phyloP scores from a whole-genome alignment of 1,140 invertebrate genomes.

The Aphaenogaster ashmeadi region DNA sequence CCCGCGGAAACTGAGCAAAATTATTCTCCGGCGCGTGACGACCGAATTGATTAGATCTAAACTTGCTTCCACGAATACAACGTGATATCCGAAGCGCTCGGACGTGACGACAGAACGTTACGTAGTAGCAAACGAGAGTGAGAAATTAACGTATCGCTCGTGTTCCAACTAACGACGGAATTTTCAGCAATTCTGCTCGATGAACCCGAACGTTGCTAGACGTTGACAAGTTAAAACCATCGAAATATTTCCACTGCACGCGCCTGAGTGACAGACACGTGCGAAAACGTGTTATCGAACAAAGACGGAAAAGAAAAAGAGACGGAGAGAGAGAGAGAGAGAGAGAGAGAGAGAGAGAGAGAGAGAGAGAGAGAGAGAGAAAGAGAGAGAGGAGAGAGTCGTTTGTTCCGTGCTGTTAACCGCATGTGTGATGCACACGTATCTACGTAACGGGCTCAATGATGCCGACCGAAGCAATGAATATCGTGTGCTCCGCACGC shows the following conservation, averaged over 20 bases:
- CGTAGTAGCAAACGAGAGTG: slow-evolving; percentile 5
- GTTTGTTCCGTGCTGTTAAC: slow-evolving; percentile 73
- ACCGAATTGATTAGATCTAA: slow-evolving; percentile 74
- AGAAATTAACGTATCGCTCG: slow-evolving; percentile 59
- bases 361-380: not conserved
- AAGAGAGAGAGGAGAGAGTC: not conserved
- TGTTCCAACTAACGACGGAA: slow-evolving; percentile 8
- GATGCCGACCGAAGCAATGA: slow-evolving; percentile 68
- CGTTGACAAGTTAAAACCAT: slow-evolving; percentile 47
- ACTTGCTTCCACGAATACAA: slow-evolving; percentile 49
- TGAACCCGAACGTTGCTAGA: slow-evolving; percentile 35
- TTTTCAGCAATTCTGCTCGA: slow-evolving; percentile 43
- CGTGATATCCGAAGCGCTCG: slow-evolving; percentile 45
- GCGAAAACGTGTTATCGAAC: slow-evolving; percentile 1
- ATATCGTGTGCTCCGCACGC: slow-evolving; percentile 53
- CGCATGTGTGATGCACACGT: slow-evolving; percentile 50
- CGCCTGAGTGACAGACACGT: not conserved
- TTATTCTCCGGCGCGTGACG: slow-evolving; percentile 67
- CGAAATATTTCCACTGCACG: slow-evolving; percentile 42
- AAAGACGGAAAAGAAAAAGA: not conserved
- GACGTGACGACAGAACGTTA: slow-evolving; percentile 52
- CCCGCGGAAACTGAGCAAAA: slow-evolving; percentile 58
- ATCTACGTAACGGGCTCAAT: slow-evolving; percentile 64
- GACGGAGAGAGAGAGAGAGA: not conserved
- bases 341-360: not conserved